Base-by-base conservation (phyloP, 2,797 vertebrate genomes). In the Eutrigla gurnardus region DNA sequence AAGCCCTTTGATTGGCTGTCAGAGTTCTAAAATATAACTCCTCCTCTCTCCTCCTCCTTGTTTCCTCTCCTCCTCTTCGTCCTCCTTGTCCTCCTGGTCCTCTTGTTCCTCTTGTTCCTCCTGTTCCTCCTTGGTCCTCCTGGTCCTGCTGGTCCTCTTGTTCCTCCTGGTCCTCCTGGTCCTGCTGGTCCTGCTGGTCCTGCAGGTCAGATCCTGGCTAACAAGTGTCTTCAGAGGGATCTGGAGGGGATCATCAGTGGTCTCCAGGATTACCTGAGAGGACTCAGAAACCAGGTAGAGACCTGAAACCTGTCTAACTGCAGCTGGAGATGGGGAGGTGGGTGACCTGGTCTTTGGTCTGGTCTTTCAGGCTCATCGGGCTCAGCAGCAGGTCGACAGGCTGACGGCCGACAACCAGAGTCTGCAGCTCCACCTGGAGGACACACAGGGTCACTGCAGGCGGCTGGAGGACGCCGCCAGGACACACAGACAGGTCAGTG, bases 131-230 rank as follows among this genome's bases (percentile, higher is more conserved):
- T n/a, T 25, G 25, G 25, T 10, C 8, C 7, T 15, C 25, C 0
- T 46, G 18, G 8, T 33, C 42, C 3, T 18, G 6, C 7, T 61
- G 15, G 89, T 40, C 18, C 12, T 3, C 1, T 25, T 25, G 25
- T 42, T 45, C 13, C 12, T 5, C 17, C 25, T 25, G 25, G 25
- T 10, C 8, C 7, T 15, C 25, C 0, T 46, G 18, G 8, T 33
- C 42, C 3, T 18, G 6, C 7, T 33, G 6, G 5, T 47, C 12
- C 14, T n/a, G 25, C 25, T 25, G 25, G 25, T 25, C 5, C 14
- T 61, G 25, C 90, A 99, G 97, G 97, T 91, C 97, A 97, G 84
- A 97, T 97, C 81, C 93, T 95, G 85, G 94, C 94, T 12, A 98
- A 98, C 17, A 96, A 98, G 84, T 94, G 94, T 7, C 91, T 98